Percentiles rank a stretch among this genome's conserved stretches.
phyloP scores from a whole-genome alignment of 1,140 invertebrate species.

The Drosophila athabasca region DNA sequence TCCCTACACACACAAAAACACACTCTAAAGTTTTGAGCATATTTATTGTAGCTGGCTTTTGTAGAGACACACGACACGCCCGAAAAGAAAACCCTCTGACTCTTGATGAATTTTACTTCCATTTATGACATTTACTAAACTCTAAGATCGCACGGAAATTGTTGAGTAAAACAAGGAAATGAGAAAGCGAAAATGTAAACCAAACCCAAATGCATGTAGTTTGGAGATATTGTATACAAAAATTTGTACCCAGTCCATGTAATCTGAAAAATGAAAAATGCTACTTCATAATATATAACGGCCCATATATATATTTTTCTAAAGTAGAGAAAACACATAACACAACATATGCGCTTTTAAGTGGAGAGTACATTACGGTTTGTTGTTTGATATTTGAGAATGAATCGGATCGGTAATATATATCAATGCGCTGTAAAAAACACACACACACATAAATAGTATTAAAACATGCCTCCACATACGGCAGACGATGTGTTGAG shows the following conservation, averaged over 20 bases:
- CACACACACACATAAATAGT: conserved; percentile 66
- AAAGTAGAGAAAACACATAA: conserved; percentile 58
- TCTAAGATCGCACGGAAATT: conserved; percentile 56
- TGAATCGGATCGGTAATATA: conserved; percentile 53
- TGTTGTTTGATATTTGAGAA: conserved; percentile 54
- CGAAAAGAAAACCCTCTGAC: conserved; percentile 6
- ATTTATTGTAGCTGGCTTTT: conserved; percentile 28
- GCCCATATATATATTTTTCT: conserved; percentile 77
- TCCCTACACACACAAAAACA: conserved; percentile 7
- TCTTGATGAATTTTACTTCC: conserved; percentile 75
- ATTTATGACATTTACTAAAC: conserved; percentile 65
- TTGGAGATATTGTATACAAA: conserved; percentile 68
- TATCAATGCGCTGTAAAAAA: conserved; percentile 80
- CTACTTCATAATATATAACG: conserved; percentile 73
- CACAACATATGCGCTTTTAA: conserved; percentile 51
- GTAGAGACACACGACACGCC: conserved; percentile 4
- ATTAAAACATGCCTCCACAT: conserved; percentile 57
- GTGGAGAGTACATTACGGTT: conserved; percentile 20
- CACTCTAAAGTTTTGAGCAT: neutral
- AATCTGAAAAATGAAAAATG: conserved; percentile 59
- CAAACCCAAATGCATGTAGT: conserved; percentile 6
- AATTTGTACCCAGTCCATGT: conserved; percentile 80
- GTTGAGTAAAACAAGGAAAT: conserved; percentile 27
- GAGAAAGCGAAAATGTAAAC: conserved; percentile 11
- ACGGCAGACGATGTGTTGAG: conserved; percentile 38